Conservation (phyloP, 2,797 vertebrate species). For the Merluccius polli region DNA sequence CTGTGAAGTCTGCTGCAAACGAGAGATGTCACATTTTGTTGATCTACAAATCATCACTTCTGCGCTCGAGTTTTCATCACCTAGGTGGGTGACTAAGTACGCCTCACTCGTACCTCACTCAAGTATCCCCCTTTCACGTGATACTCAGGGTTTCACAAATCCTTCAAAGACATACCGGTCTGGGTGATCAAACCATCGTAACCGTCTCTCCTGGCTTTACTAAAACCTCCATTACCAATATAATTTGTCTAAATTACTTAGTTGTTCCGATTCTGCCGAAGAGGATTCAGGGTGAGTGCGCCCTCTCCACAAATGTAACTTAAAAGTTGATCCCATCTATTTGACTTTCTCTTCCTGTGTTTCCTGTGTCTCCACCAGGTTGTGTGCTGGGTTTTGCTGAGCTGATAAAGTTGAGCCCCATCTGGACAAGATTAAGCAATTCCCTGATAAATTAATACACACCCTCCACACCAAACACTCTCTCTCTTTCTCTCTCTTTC, state of each 20-base stretch:
- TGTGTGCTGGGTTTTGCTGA: conserved; percentile 36
- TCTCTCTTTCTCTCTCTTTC: not conserved
- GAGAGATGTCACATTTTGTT: too few species aligned
- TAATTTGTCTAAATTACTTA: not conserved
- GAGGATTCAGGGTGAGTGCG: not conserved
- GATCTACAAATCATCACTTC: not conserved
- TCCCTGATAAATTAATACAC: conserved; percentile 49
- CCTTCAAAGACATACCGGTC: not conserved
- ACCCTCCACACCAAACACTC: not conserved
- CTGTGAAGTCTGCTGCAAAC: not conserved
- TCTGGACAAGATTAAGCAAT: conserved; percentile 52
- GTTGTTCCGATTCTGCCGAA: too few species aligned
- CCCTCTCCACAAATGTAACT: not conserved
- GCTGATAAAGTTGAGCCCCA: conserved; percentile 49
- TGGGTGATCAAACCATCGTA: not conserved
- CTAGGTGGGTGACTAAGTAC: not conserved
- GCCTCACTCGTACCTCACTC: not conserved
- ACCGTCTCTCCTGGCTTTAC: not conserved
- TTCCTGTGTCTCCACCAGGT: conserved; percentile 30
- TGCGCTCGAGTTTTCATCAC: not conserved
- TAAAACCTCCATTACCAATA: not conserved
- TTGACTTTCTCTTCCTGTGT: conserved; percentile 12
- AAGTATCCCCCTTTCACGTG: not conserved
- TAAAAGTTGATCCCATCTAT: not conserved
- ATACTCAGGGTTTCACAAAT: not conserved